Conservation (phyloP, 2,113 vertebrate genomes). For the Anoura caudifer region DNA sequence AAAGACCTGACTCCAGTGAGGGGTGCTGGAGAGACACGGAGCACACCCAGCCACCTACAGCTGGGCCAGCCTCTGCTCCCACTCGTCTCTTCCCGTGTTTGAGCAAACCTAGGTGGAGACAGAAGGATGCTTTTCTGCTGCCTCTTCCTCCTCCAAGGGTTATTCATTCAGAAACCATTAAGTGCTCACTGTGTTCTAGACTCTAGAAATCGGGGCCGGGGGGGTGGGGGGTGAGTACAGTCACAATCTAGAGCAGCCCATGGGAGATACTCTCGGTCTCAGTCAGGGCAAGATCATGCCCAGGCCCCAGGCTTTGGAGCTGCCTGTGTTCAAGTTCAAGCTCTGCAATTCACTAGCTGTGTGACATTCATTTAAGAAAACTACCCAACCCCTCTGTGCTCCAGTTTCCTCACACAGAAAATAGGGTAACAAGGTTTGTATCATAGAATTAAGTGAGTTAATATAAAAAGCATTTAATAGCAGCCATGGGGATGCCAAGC, state of each 20-base stretch:
- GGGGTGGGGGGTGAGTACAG: too few relatives aligned
- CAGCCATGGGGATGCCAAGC: not conserved
- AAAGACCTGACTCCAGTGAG: not conserved
- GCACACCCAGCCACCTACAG: fast-evolving
- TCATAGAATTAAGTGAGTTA: not conserved
- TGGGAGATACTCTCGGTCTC: not conserved
- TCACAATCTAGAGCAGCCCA: fast-evolving
- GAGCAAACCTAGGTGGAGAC: not conserved
- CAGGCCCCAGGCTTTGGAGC: not conserved
- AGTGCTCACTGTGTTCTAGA: not conserved
- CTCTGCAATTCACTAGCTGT: not conserved
- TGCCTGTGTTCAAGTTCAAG: not conserved
- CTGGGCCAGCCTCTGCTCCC: not conserved
- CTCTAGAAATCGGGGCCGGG: not conserved
- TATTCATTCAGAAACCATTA: not conserved
- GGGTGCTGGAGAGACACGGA: fast-evolving
- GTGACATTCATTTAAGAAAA: not conserved
- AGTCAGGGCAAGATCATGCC: fast-evolving
- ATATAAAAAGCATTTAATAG: not conserved
- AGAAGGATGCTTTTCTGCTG: not conserved
- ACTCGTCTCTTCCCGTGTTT: fast-evolving
- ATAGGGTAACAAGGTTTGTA: not conserved
- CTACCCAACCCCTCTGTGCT: not conserved
- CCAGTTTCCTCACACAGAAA: not conserved
- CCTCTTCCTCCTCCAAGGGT: not conserved